Evolutionary conservation across 2,797 vertebrate genomes (phyloP).

Genomic region (Crypturellus tataupa): DNA sequence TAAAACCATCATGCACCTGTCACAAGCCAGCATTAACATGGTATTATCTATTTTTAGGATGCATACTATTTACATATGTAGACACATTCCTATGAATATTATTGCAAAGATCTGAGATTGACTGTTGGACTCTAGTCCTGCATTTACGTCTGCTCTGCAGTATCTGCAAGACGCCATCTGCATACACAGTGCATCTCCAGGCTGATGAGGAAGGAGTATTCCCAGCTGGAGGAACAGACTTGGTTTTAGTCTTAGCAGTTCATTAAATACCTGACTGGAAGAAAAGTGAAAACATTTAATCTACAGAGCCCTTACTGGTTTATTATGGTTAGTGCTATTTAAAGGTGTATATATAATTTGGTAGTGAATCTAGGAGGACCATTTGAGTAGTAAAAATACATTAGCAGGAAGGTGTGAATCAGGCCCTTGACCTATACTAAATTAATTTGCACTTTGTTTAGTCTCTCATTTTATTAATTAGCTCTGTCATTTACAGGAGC

Average conservation of each 20-base stretch:
- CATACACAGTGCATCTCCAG: not conserved
- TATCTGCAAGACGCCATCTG: not conserved
- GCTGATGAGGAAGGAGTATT: not conserved
- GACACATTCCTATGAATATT: not conserved
- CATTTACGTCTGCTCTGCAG: not conserved
- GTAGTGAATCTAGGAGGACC: not conserved
- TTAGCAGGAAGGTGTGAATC: not conserved
- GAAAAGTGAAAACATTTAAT: not conserved
- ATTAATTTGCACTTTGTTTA: constrained; percentile 12
- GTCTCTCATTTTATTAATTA: not conserved
- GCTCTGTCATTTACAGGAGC: constrained; percentile 82
- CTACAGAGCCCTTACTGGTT: not conserved
- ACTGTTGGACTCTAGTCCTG: not conserved
- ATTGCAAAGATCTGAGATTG: not conserved
- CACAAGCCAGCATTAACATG: not conserved
- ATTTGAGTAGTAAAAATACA: not conserved
- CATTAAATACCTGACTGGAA: not conserved
- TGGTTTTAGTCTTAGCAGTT: not conserved
- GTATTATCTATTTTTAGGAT: not conserved
- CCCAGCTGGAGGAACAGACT: not conserved
- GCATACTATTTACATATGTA: not conserved
- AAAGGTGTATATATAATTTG: not conserved
- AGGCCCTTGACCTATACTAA: not conserved
- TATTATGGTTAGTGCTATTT: not conserved
- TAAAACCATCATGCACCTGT: not conserved